These are phyloP conservation scores for Tamandua tetradactyla DNA, from an alignment of 2,797 vertebrate species.

Conservation along the genomic window DNA sequence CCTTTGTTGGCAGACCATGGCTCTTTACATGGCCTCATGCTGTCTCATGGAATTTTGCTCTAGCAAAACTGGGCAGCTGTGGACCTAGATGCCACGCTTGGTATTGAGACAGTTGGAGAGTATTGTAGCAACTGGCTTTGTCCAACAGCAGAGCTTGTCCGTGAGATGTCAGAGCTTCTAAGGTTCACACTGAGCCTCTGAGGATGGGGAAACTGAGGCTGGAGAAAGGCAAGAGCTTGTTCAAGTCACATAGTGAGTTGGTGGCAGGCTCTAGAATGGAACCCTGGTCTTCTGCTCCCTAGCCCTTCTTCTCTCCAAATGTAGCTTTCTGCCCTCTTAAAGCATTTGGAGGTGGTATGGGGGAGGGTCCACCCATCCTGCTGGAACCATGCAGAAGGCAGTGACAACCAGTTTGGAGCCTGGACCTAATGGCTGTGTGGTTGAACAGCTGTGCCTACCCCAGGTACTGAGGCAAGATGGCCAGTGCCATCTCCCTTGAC, in stretches of 20 bases:
- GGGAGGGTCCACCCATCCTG: not conserved
- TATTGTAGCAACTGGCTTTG: not conserved
- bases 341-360: not conserved
- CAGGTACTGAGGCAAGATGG: not conserved
- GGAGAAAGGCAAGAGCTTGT: not conserved
- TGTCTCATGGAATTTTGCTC: not conserved
- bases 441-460: not conserved
- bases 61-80: not conserved
- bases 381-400: not conserved
- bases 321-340: not conserved
- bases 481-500: not conserved
- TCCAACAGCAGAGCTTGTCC: not conserved
- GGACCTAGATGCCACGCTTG: not conserved
- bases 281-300: not conserved
- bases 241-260: not conserved
- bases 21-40: not conserved
- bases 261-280: not conserved
- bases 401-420: not conserved
- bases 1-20: not conserved
- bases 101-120: not conserved
- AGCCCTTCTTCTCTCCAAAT: not conserved
- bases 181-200: not conserved
- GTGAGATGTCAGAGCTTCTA: not conserved
- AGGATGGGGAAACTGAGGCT: constrained; percentile 18
- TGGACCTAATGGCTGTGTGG: not conserved